Percentiles rank a stretch among this genome's conserved stretches.
Evolutionary conservation across 2,888 invertebrate species (phyloP).

Genomic region (Campopleginae sp.): DNA sequence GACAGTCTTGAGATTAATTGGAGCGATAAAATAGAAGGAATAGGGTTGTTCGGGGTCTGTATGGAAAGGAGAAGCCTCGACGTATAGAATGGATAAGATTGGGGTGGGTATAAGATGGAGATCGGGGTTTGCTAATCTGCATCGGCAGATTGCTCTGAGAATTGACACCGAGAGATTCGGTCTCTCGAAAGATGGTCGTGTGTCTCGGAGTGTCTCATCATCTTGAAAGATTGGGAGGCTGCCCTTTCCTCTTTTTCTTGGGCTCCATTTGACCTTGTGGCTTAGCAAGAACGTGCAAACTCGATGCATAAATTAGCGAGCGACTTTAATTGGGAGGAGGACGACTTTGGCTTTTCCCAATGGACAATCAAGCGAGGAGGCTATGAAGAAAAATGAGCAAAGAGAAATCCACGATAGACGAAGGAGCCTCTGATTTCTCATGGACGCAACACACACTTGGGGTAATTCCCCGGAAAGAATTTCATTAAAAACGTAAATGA

Average conservation of each 20-base stretch:
- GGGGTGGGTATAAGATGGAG: slow-evolving; percentile 57
- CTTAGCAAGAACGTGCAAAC: slow-evolving; percentile 78
- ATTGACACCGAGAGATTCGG: slow-evolving; percentile 81
- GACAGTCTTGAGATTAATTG: slow-evolving; percentile 53
- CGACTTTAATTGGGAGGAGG: slow-evolving; percentile 80
- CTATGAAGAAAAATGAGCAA: not conserved
- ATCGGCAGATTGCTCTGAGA: slow-evolving; percentile 84
- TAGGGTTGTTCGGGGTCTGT: slow-evolving; percentile 38
- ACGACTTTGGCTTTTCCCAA: slow-evolving; percentile 66
- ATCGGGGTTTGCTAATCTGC: slow-evolving; percentile 80
- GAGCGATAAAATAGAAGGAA: slow-evolving; percentile 46
- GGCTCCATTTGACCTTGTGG: slow-evolving; percentile 69
- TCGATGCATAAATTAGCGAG: slow-evolving; percentile 84
- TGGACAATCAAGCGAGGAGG: slow-evolving; percentile 68
- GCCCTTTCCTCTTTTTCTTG: slow-evolving; percentile 67
- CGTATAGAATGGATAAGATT: slow-evolving; percentile 54
- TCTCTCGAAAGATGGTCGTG: slow-evolving; percentile 31
- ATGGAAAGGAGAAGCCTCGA: slow-evolving; percentile 42
- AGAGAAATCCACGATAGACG: not conserved
- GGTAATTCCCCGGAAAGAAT: slow-evolving; percentile 42
- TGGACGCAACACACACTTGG: not conserved
- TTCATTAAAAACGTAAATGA: slow-evolving; percentile 47
- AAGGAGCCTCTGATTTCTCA: slow-evolving; percentile 29
- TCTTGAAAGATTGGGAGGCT: slow-evolving; percentile 55
- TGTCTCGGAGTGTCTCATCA: slow-evolving; percentile 59